Evolutionary conservation across 2,888 invertebrate genomes (phyloP).

Genomic region (Hydrotaea cyrtoneurina): DNA sequence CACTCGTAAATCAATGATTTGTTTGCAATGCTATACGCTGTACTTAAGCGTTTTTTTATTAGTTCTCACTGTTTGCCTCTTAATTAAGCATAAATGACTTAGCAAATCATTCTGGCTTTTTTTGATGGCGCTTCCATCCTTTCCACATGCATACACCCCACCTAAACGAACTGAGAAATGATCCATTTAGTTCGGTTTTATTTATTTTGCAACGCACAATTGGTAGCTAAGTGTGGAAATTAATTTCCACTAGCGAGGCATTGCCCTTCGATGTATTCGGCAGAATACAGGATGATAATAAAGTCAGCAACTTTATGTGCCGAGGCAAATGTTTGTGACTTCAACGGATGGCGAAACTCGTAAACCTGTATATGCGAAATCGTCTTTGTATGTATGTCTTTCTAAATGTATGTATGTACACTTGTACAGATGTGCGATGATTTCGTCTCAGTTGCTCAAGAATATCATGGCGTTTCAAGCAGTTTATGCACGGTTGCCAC

Average conservation of each 20-base stretch:
- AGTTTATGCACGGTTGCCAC: too few relatives aligned
- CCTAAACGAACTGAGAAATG: not conserved
- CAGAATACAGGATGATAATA: not conserved
- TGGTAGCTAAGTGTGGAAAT: conserved; percentile 24
- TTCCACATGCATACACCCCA: too few relatives aligned
- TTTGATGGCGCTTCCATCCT: too few relatives aligned
- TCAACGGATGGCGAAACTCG: not conserved
- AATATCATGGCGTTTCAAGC: too few relatives aligned
- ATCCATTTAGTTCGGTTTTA: conserved; percentile 14
- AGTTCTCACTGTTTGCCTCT: not conserved
- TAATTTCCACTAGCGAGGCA: not conserved
- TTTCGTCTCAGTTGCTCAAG: too few relatives aligned
- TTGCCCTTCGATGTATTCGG: not conserved
- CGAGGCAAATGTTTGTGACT: conserved; percentile 23
- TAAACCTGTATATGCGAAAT: not conserved
- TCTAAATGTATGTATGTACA: not conserved
- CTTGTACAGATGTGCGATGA: not conserved
- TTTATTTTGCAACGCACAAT: conserved; percentile 23
- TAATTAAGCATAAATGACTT: conserved; percentile 27
- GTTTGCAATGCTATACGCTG: not conserved
- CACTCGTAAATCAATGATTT: conserved; percentile 19
- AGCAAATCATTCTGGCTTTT: conserved; percentile 8
- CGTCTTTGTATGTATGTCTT: not conserved
- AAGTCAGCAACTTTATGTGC: conserved; percentile 10
- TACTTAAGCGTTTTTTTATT: not conserved